Percentiles rank a stretch among this genome's conserved stretches.
Evolutionary conservation across 2,888 invertebrate genomes (phyloP).

Genomic region (Acleris emargana): DNA sequence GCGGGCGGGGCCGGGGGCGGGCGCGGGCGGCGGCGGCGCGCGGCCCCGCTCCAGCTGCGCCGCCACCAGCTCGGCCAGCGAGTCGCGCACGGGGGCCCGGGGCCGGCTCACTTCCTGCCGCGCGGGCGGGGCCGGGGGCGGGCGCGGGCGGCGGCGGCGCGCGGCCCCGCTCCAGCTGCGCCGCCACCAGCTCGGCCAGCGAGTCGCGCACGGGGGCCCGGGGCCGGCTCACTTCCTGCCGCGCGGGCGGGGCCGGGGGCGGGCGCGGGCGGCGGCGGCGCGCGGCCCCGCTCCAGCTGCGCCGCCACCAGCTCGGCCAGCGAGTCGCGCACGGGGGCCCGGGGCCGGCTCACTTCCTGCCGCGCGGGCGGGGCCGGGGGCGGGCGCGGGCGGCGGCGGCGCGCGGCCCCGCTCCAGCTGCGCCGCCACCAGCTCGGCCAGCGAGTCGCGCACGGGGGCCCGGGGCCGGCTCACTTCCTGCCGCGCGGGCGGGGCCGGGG

Average conservation of each 20-base stretch:
- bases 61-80: constrained; percentile 95
- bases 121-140: constrained; percentile 63
- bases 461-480: constrained; percentile 59
- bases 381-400: constrained; percentile 65
- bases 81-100: constrained; percentile 97
- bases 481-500: constrained; percentile 61
- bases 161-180: constrained; percentile 89
- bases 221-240: constrained; percentile 59
- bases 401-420: constrained; percentile 87
- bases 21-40: constrained; percentile 65
- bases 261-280: constrained; percentile 65
- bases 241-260: constrained; percentile 62
- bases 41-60: constrained; percentile 90
- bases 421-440: constrained; percentile 96
- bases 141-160: constrained; percentile 65
- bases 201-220: constrained; percentile 97
- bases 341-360: constrained; percentile 60
- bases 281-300: constrained; percentile 87
- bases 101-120: constrained; percentile 57
- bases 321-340: constrained; percentile 96
- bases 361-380: constrained; percentile 60
- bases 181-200: constrained; percentile 95
- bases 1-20: constrained; percentile 60
- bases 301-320: constrained; percentile 96
- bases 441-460: constrained; percentile 96